Conservation (phyloP, 2,113 vertebrate species). For the Pipra filicauda region DNA sequence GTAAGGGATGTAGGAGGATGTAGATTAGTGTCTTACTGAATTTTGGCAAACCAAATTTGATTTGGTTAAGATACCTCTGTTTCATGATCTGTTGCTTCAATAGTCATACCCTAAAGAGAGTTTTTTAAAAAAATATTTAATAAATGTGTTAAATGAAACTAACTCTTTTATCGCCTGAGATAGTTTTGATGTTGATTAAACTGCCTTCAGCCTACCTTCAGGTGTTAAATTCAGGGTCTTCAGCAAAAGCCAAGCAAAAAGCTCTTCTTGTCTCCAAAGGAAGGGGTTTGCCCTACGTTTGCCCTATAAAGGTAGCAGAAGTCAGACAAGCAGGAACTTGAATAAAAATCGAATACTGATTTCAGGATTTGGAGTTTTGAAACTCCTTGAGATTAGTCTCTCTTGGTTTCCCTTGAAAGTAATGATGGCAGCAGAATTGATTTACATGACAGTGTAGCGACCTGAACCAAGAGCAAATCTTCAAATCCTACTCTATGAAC, state of each 20-base stretch:
- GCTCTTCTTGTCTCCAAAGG: not conserved
- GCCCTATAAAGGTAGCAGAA: not conserved
- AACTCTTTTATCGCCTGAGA: not conserved
- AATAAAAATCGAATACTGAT: not conserved
- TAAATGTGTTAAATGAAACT: not conserved
- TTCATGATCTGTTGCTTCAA: not conserved
- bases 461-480: not conserved
- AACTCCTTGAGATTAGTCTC: not conserved
- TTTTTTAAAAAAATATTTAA: not conserved
- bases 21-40: not conserved
- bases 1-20: not conserved
- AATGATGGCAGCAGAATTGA: not conserved
- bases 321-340: not conserved
- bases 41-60: not conserved
- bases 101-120: not conserved
- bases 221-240: not conserved
- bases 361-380: not conserved
- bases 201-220: not conserved
- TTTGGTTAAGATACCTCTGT: not conserved
- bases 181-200: not conserved
- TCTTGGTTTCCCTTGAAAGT: slow-evolving; percentile 5
- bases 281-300: not conserved
- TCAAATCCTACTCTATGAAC: slow-evolving; percentile 22
- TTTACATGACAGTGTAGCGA: slow-evolving; percentile 6
- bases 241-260: not conserved